phyloP scores from a whole-genome alignment of 1,140 invertebrate species.

The Drosophila biarmipes region DNA sequence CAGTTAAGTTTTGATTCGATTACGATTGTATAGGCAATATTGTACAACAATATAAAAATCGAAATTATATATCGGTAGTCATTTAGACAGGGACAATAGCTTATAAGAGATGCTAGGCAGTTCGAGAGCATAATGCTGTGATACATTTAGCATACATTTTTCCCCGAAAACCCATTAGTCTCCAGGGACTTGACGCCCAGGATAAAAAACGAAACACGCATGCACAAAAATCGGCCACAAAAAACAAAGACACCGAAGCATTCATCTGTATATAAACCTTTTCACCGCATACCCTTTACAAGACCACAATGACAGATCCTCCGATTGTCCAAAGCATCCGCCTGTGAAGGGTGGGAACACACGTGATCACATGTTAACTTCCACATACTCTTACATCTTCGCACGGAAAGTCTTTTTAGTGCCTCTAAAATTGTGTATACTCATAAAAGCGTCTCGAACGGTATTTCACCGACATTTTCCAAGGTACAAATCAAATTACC shows the following conservation, averaged over 20 bases:
- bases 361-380: slow-evolving; percentile 16
- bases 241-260: slow-evolving; percentile 18
- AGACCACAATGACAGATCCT: slow-evolving; percentile 5
- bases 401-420: slow-evolving; percentile 9
- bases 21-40: slow-evolving; percentile 37
- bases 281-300: slow-evolving; percentile 24
- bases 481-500: slow-evolving; percentile 49
- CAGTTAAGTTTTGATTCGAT: slow-evolving; percentile 25
- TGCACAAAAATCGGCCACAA: slow-evolving; percentile 17
- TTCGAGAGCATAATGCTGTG: slow-evolving; percentile 82
- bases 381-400: slow-evolving; percentile 13
- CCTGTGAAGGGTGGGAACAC: slow-evolving; percentile 50
- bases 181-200: slow-evolving; percentile 19
- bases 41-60: slow-evolving; percentile 40
- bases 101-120: slow-evolving; percentile 73
- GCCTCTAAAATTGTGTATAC: slow-evolving; percentile 52
- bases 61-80: slow-evolving; percentile 42
- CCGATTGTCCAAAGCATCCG: slow-evolving; percentile 34
- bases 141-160: slow-evolving; percentile 80
- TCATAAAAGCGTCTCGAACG: background rate
- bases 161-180: slow-evolving; percentile 38
- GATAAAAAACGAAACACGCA: slow-evolving; percentile 30
- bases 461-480: slow-evolving; percentile 9
- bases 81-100: slow-evolving; percentile 72
- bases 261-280: slow-evolving; percentile 19